phyloP scores from a whole-genome alignment of 2,888 invertebrate genomes.

The Leptopilina syphax region DNA sequence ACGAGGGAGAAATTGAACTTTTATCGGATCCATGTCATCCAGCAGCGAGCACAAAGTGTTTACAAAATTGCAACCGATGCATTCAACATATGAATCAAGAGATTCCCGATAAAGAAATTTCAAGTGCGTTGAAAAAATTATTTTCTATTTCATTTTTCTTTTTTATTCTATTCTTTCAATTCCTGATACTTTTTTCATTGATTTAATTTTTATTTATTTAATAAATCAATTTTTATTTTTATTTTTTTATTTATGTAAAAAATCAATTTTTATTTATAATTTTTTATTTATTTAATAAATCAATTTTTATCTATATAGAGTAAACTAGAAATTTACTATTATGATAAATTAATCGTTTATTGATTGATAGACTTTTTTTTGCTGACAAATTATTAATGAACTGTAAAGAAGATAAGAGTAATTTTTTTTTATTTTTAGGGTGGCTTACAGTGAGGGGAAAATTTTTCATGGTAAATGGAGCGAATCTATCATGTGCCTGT shows the following conservation, averaged over 20 bases:
- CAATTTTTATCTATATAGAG: too few relatives aligned
- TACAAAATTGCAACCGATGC: constrained; percentile 78
- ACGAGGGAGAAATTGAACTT: constrained; percentile 81
- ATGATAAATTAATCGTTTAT: too few relatives aligned
- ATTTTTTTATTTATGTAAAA: not conserved
- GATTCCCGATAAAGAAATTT: constrained; percentile 68
- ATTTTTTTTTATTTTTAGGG: constrained; percentile 62
- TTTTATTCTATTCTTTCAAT: not conserved
- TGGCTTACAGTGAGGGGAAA: constrained; percentile 84
- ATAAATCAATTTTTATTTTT: not conserved
- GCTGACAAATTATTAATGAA: too few relatives aligned
- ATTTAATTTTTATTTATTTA: not conserved
- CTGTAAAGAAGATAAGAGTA: not conserved
- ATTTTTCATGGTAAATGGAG: constrained; percentile 87
- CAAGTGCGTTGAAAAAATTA: constrained; percentile 62
- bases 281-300: too few relatives aligned
- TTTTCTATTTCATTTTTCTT: too few relatives aligned
- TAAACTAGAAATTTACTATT: too few relatives aligned
- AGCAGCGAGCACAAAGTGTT: constrained; percentile 77
- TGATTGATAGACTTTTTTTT: too few relatives aligned
- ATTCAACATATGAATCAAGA: constrained; percentile 66
- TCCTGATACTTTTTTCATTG: not conserved
- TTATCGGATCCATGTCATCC: constrained; percentile 77
- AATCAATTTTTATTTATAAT: too few relatives aligned
- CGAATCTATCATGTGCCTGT: constrained; percentile 88